Percentiles rank a stretch among this genome's conserved stretches.
Conservation (phyloP, 2,797 vertebrate species). For the Sarcophilus harrisii region DNA sequence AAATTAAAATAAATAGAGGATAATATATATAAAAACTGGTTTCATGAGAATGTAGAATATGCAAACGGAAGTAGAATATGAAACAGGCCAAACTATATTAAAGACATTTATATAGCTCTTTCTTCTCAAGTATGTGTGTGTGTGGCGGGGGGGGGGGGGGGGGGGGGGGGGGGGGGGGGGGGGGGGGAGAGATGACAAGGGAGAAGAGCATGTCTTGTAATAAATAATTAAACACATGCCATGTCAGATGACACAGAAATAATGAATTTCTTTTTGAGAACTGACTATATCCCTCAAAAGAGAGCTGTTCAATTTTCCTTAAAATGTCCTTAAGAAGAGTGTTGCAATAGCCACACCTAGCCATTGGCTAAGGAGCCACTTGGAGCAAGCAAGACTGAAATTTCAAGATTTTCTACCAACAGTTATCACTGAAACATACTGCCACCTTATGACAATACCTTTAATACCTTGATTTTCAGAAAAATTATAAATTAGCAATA, state of each 20-base stretch:
- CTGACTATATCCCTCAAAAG: constrained; percentile 3
- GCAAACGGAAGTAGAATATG: not conserved
- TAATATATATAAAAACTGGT: not conserved
- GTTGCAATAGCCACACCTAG: not conserved
- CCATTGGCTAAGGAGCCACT: not conserved
- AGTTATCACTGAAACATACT: constrained; percentile 65
- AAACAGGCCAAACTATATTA: not conserved
- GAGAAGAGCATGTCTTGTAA: not conserved
- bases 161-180: too few relatives aligned
- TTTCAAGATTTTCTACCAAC: constrained; percentile 3
- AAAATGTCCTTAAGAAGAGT: not conserved
- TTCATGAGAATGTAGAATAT: not conserved
- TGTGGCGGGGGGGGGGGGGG: too few relatives aligned
- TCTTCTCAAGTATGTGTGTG: not conserved
- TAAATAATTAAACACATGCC: not conserved
- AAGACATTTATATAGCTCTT: not conserved
- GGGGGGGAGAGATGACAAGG: too few relatives aligned
- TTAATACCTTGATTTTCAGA: constrained; percentile 68
- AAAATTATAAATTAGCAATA: constrained; percentile 44
- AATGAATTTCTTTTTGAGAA: not conserved
- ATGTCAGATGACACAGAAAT: constrained; percentile 3
- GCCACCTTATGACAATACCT: constrained; percentile 77
- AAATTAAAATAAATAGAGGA: not conserved
- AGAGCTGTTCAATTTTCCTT: constrained; percentile 58
- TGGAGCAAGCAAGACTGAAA: not conserved